Evolutionary conservation across 2,797 vertebrate species (phyloP).

Genomic region (Spea hammondii): DNA sequence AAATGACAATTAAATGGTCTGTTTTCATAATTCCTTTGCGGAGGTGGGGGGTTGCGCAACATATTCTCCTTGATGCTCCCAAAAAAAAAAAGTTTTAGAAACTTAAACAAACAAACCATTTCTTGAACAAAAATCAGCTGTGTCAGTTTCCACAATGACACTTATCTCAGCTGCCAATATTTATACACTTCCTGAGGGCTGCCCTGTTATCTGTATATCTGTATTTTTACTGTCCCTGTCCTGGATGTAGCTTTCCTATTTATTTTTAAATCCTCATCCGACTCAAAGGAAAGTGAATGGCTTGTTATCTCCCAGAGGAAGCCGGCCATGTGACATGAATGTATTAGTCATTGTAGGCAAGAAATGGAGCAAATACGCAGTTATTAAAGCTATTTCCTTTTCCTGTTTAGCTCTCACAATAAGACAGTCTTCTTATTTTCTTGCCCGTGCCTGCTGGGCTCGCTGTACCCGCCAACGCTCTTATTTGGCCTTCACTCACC

Average conservation of each 20-base stretch:
- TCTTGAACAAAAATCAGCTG: neutral
- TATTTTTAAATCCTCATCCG: constrained; percentile 10
- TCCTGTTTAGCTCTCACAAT: constrained; percentile 44
- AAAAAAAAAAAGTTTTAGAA: no score
- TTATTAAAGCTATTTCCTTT: constrained; percentile 46
- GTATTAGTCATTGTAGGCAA: constrained; percentile 33
- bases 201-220: neutral
- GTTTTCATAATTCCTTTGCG: no score
- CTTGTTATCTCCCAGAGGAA: constrained; percentile 35
- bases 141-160: neutral
- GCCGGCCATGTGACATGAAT: constrained; percentile 14
- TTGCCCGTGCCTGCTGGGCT: constrained; percentile 15
- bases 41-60: no score
- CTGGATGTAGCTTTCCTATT: neutral
- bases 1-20: no score
- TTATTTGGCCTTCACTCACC: constrained; percentile 29
- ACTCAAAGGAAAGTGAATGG: constrained; percentile 42
- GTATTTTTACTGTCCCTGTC: constrained; percentile 8
- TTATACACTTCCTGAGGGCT: neutral
- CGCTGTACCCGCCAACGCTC: constrained; percentile 2
- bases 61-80: no score
- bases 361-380: constrained; percentile 30
- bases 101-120: no score
- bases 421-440: constrained; percentile 1
- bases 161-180: neutral